Evolutionary conservation across 2,113 vertebrate species (phyloP).

Genomic region (Festucalex cinctus): DNA sequence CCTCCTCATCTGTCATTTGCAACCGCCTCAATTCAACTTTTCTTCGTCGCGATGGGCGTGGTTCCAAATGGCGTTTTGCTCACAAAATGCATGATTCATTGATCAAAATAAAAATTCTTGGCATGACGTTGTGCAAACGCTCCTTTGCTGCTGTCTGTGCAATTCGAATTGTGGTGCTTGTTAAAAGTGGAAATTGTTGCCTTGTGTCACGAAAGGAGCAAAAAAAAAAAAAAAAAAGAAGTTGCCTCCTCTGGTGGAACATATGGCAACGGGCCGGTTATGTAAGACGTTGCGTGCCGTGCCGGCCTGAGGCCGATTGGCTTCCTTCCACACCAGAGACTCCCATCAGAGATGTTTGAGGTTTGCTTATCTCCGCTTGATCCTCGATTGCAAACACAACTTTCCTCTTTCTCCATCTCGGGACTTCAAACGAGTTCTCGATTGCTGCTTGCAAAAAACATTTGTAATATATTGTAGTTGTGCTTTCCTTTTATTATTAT

Average conservation of each 20-base stretch:
- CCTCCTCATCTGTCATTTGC: background rate
- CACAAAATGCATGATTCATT: background rate
- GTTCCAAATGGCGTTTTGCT: background rate
- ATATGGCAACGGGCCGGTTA: slow-evolving; percentile 50
- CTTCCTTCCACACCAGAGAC: slow-evolving; percentile 30
- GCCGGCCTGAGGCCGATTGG: slow-evolving; percentile 11
- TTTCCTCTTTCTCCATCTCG: background rate
- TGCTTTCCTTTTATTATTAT: no score
- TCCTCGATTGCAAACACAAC: background rate
- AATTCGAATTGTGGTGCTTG: background rate
- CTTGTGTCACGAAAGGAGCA: background rate
- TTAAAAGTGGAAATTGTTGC: slow-evolving; percentile 10
- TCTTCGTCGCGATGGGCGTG: background rate
- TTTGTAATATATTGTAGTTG: no score
- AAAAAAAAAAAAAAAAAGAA: no score
- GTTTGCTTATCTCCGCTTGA: slow-evolving; percentile 32
- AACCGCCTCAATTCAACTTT: background rate
- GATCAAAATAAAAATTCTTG: background rate
- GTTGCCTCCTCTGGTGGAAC: slow-evolving; percentile 9
- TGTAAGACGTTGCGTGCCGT: slow-evolving; percentile 51
- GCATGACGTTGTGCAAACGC: background rate
- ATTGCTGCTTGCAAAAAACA: background rate
- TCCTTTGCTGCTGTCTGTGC: background rate
- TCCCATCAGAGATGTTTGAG: slow-evolving; percentile 30
- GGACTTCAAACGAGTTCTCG: background rate